phyloP scores from a whole-genome alignment of 2,797 vertebrate species.

The Gobionotothen gibberifrons region DNA sequence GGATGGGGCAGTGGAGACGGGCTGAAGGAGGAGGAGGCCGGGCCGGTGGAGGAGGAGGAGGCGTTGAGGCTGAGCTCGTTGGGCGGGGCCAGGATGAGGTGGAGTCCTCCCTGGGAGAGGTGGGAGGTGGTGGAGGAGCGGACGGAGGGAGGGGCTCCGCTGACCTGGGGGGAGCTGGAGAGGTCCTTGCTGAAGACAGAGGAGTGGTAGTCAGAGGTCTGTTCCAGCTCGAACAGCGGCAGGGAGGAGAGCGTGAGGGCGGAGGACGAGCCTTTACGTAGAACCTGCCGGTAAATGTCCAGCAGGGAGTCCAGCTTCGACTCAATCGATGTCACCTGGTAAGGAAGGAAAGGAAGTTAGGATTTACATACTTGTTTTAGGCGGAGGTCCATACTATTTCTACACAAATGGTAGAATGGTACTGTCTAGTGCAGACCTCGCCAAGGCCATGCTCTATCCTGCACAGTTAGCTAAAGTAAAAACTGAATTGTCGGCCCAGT shows the following conservation, averaged over 20 bases:
- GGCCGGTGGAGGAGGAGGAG: conserved; percentile 86
- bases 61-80: conserved; percentile 88
- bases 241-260: conserved; percentile 92
- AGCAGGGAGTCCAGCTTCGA: conserved; percentile 95
- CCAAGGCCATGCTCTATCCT: too few species aligned
- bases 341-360: background rate
- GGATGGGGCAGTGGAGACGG: conserved; percentile 70
- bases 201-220: conserved; percentile 96
- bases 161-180: conserved; percentile 88
- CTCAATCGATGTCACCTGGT: conserved; percentile 96
- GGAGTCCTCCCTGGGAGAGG: conserved; percentile 90
- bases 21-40: conserved; percentile 79
- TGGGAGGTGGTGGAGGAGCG: conserved; percentile 79
- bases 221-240: conserved; percentile 94
- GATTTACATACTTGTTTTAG: background rate
- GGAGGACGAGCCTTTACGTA: conserved; percentile 93
- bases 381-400: background rate
- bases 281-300: conserved; percentile 95
- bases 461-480: too few species aligned
- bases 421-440: too few species aligned
- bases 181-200: conserved; percentile 91
- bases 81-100: conserved; percentile 92
- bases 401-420: background rate
- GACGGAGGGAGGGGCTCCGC: conserved; percentile 57
- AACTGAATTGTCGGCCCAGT: too few species aligned